phyloP scores from a whole-genome alignment of 2,797 vertebrate species.

The Chiroxiphia lanceolata region DNA sequence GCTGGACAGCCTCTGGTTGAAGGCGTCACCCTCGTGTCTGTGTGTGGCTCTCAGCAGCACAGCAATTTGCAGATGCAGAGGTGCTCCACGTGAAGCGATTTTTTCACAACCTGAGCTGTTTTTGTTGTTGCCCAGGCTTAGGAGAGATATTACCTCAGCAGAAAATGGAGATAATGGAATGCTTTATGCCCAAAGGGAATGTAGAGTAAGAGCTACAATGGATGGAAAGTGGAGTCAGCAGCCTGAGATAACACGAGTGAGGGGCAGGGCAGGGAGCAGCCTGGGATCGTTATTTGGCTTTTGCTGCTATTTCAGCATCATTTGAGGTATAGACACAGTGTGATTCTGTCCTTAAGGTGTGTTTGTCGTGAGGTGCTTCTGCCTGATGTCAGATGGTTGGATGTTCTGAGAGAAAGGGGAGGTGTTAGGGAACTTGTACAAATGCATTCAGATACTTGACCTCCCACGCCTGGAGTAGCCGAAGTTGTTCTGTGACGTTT shows the following conservation, averaged over 20 bases:
- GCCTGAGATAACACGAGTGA: not conserved
- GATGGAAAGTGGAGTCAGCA: not conserved
- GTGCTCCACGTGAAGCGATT: not conserved
- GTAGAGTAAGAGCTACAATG: not conserved
- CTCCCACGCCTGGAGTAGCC: not conserved
- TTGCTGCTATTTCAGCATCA: not conserved
- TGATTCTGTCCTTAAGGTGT: not conserved
- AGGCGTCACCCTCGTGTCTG: not conserved
- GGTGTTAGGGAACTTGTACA: not conserved
- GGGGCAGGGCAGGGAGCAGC: not conserved
- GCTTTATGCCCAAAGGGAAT: constrained; percentile 2
- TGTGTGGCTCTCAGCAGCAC: not conserved
- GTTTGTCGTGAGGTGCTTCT: not conserved
- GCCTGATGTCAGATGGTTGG: not conserved
- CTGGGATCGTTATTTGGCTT: not conserved
- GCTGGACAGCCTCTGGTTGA: not conserved
- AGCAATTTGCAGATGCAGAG: not conserved
- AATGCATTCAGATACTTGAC: not conserved
- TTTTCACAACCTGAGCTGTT: not conserved
- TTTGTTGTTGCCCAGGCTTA: not conserved
- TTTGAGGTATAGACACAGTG: not conserved
- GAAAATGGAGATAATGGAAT: not conserved
- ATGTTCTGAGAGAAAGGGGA: not conserved
- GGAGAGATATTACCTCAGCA: not conserved
- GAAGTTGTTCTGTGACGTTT: not conserved